Evolutionary conservation across 2,888 invertebrate genomes (phyloP).

Genomic region (Oscheius sp.): DNA sequence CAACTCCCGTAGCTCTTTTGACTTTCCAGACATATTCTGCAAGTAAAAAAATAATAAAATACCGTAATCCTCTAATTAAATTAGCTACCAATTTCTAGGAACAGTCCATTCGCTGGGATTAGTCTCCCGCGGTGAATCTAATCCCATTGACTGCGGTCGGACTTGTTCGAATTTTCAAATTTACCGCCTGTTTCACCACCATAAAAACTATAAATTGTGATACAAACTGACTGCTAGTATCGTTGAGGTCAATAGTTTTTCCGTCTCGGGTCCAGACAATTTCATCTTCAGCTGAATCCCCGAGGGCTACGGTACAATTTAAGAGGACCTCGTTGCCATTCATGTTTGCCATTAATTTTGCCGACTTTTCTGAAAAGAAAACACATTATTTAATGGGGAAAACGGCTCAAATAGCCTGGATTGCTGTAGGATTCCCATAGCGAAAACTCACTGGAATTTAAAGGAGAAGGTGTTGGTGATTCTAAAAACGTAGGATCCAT

Average conservation of each 20-base stretch:
- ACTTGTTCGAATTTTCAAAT: background rate
- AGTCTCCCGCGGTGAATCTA: conserved; percentile 19
- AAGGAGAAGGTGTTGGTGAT: conserved; percentile 33
- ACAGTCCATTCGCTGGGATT: background rate
- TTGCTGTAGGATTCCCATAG: no score
- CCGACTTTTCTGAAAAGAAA: conserved; percentile 58
- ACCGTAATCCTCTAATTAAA: background rate
- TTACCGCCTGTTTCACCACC: no score
- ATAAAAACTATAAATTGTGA: background rate
- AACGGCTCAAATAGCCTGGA: background rate
- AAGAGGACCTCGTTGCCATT: conserved; percentile 64
- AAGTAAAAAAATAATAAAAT: conserved; percentile 18
- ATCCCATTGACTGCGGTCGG: conserved; percentile 11
- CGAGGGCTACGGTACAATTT: conserved; percentile 67
- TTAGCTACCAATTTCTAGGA: background rate
- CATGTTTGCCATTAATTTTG: conserved; percentile 64
- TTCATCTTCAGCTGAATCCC: conserved; percentile 43
- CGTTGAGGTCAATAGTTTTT: conserved; percentile 53
- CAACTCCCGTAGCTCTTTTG: conserved; percentile 53
- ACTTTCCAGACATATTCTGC: conserved; percentile 61
- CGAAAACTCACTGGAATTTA: conserved; percentile 28
- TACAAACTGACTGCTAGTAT: conserved; percentile 59
- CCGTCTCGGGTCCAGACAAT: conserved; percentile 64
- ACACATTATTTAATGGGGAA: background rate
- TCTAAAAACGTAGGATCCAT: background rate